phyloP scores from a whole-genome alignment of 2,888 invertebrate species.

The Ischnus inquisitorius region DNA sequence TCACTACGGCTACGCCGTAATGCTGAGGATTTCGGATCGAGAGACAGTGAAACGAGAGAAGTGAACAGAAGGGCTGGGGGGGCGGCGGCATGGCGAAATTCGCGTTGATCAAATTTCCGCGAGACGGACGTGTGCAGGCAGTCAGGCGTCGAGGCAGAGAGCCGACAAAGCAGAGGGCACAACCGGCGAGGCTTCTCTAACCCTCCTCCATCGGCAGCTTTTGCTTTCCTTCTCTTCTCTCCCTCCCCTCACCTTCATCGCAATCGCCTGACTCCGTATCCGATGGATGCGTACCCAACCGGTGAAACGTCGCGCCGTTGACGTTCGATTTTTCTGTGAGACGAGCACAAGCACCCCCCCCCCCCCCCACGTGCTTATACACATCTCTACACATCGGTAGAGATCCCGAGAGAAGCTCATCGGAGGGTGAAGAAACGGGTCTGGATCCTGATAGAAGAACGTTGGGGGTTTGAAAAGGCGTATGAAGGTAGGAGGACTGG shows the following conservation, averaged over 20 bases:
- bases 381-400: neutral
- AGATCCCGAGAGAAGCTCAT: slow-evolving; percentile 3
- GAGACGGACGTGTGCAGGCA: slow-evolving; percentile 55
- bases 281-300: slow-evolving; percentile 31
- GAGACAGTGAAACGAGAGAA: slow-evolving; percentile 24
- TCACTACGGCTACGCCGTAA: neutral
- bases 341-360: slow-evolving; percentile 31
- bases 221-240: neutral
- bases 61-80: slow-evolving; percentile 25
- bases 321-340: slow-evolving; percentile 49
- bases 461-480: slow-evolving; percentile 44
- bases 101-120: slow-evolving; percentile 68
- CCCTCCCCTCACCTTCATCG: slow-evolving; percentile 11
- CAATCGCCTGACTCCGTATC: neutral
- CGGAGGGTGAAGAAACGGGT: slow-evolving; percentile 21
- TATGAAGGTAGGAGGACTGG: slow-evolving; percentile 1
- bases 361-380: slow-evolving; percentile 11
- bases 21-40: slow-evolving; percentile 36
- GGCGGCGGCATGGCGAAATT: slow-evolving; percentile 56
- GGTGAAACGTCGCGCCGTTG: slow-evolving; percentile 44
- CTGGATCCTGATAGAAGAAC: slow-evolving; percentile 27
- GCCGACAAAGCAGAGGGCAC: neutral
- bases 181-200: slow-evolving; percentile 29
- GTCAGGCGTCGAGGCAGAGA: slow-evolving; percentile 28
- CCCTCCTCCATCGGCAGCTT: slow-evolving; percentile 46